Conservation (phyloP, 2,797 vertebrate genomes). For the Liasis olivaceus region DNA sequence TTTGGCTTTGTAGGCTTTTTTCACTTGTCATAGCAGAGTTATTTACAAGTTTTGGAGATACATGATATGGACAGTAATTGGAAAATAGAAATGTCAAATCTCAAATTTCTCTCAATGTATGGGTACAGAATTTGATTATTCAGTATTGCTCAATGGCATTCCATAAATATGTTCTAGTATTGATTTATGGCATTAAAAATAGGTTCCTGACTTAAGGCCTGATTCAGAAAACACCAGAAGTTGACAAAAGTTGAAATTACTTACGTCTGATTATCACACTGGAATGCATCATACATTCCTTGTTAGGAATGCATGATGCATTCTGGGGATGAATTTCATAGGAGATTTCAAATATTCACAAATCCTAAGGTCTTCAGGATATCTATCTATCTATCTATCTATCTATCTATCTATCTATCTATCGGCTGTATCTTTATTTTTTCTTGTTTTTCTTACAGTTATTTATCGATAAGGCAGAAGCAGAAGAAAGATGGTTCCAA, state of each 20-base stretch:
- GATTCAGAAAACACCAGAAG: not conserved
- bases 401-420: too few relatives aligned
- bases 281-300: not conserved
- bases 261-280: not conserved
- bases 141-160: not conserved
- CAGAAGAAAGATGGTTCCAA: constrained; percentile 91
- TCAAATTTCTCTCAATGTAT: not conserved
- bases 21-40: not conserved
- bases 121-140: not conserved
- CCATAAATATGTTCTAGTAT: not conserved
- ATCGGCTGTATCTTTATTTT: not conserved
- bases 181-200: not conserved
- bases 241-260: not conserved
- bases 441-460: constrained; percentile 75
- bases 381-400: not conserved
- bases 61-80: not conserved
- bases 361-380: not conserved
- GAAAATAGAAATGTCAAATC: not conserved
- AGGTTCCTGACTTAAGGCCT: not conserved
- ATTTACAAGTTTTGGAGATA: not conserved
- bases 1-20: not conserved
- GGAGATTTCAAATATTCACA: not conserved
- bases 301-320: not conserved
- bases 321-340: not conserved
- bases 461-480: constrained; percentile 90